A percentile compares a stretch with the other conserved stretches of the same genome.
phyloP scores from a whole-genome alignment of 2,797 vertebrate genomes.

The Eulemur rubriventer region DNA sequence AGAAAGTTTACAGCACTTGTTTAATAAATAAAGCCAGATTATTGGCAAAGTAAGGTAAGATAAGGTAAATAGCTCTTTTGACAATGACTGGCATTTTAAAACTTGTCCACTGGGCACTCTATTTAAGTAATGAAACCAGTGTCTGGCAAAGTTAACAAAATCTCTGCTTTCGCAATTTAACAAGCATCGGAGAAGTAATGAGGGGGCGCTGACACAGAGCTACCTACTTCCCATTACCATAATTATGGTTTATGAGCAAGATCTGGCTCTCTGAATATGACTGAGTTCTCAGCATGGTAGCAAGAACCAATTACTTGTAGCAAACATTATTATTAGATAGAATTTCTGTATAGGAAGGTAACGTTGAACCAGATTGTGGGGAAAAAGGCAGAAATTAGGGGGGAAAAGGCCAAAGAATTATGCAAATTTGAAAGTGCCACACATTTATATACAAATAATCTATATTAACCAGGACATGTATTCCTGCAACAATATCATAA shows the following conservation, averaged over 20 bases:
- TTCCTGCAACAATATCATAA: neutral
- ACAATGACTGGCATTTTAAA: constrained; percentile 45
- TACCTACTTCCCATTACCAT: neutral
- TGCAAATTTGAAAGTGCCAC: constrained; percentile 18
- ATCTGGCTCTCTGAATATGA: constrained; percentile 9
- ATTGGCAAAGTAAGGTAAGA: neutral
- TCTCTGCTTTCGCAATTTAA: neutral
- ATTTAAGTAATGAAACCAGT: constrained; percentile 9
- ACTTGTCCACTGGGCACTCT: neutral
- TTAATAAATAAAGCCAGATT: constrained; percentile 27
- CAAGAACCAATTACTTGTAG: constrained; percentile 41
- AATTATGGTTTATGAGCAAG: neutral
- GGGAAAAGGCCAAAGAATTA: constrained; percentile 1
- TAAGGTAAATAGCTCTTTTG: neutral
- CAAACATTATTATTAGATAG: neutral
- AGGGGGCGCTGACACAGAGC: neutral
- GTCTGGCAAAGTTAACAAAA: constrained; percentile 3
- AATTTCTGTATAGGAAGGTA: constrained; percentile 42
- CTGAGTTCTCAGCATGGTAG: neutral
- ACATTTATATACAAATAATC: constrained; percentile 21
- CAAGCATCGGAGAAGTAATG: neutral
- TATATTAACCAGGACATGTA: constrained; percentile 12
- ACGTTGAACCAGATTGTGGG: neutral
- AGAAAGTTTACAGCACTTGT: constrained; percentile 22
- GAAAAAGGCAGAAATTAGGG: neutral